Conservation (phyloP, 2,888 invertebrate species). For the Pachycephus smyrnensis region DNA sequence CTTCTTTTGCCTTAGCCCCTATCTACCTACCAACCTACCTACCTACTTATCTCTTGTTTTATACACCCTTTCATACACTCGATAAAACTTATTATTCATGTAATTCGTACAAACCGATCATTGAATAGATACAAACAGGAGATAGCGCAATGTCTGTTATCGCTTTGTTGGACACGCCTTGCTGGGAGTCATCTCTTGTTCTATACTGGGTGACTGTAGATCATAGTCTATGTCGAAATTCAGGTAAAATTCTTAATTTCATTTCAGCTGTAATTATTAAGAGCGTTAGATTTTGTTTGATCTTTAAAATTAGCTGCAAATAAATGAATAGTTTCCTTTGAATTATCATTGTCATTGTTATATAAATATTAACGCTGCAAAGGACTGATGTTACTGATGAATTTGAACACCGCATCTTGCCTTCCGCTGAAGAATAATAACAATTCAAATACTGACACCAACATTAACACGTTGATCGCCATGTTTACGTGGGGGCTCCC, state of each 20-base stretch:
- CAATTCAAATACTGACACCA: neutral
- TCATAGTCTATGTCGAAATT: neutral
- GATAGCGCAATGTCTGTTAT: constrained; percentile 30
- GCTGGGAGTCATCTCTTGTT: constrained; percentile 10
- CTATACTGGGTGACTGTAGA: constrained; percentile 21
- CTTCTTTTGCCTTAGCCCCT: neutral
- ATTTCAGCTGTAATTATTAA: no score
- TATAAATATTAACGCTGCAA: no score
- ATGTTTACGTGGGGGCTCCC: no score
- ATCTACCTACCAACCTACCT: neutral
- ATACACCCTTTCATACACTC: neutral
- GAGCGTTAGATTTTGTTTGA: no score
- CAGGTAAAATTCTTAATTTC: neutral
- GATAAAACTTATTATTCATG: constrained; percentile 35
- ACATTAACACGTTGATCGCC: no score
- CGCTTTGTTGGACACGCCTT: constrained; percentile 14
- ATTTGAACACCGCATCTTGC: no score
- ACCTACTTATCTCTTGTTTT: constrained; percentile 15
- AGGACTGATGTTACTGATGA: no score
- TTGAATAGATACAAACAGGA: constrained; percentile 40
- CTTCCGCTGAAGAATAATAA: no score
- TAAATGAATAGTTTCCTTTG: no score
- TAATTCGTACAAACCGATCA: constrained; percentile 35
- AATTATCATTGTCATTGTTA: no score
- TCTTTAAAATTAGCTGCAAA: no score